phyloP scores from a whole-genome alignment of 1,140 invertebrate genomes.

The Cotesia chilonis region DNA sequence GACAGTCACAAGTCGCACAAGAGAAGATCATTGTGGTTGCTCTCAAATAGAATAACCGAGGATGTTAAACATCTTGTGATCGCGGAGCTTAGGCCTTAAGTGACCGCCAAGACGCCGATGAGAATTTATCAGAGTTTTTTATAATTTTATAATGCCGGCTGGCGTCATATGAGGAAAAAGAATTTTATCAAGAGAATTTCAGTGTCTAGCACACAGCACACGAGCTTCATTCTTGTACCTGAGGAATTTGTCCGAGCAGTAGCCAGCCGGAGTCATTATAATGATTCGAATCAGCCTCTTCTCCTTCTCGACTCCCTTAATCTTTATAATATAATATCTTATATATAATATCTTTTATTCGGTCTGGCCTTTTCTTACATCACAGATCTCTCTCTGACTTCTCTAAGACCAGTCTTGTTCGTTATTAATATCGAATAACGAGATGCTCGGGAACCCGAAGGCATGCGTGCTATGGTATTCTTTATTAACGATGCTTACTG shows the following conservation, averaged over 20 bases:
- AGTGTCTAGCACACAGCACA: conserved; percentile 9
- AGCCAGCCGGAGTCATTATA: conserved; percentile 57
- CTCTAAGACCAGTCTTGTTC: conserved; percentile 38
- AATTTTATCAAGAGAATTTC: conserved; percentile 24
- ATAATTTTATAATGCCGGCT: conserved; percentile 16
- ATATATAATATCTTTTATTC: conserved; percentile 14
- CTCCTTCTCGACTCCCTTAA: conserved; percentile 6
- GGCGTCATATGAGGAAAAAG: conserved; percentile 26
- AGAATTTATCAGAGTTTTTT: conserved; percentile 31
- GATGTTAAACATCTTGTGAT: conserved; percentile 49
- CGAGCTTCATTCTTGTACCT: conserved; percentile 25
- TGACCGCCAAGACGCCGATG: conserved; percentile 33
- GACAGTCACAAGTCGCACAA: conserved; percentile 46
- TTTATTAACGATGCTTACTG: conserved; percentile 60
- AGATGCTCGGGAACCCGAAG: conserved; percentile 53
- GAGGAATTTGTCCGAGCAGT: conserved; percentile 55
- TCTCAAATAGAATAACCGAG: conserved; percentile 28
- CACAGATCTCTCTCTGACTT: conserved; percentile 8
- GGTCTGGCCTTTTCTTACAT: conserved; percentile 32
- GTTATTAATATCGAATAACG: conserved; percentile 64
- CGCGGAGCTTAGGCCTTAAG: conserved; percentile 35
- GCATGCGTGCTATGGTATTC: conserved; percentile 55
- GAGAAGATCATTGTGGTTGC: conserved; percentile 49
- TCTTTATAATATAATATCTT: conserved; percentile 11
- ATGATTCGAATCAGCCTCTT: conserved; percentile 56